Conservation (phyloP, 2,113 vertebrate species). For the Tonatia bakeri region DNA sequence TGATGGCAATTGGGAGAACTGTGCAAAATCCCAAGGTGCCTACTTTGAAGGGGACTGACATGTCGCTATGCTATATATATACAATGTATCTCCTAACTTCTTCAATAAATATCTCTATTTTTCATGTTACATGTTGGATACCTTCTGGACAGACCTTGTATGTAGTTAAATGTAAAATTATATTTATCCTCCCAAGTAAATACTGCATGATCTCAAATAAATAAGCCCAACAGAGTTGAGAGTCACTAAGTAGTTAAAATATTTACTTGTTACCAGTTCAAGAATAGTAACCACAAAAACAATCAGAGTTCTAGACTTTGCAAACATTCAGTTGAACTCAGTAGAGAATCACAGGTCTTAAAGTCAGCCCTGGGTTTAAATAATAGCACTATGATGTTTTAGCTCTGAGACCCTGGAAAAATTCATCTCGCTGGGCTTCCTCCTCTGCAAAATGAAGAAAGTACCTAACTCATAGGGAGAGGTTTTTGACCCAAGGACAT, state of each 20-base stretch:
- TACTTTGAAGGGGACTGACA: no score
- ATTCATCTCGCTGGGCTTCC: not conserved
- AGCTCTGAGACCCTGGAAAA: not conserved
- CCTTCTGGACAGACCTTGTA: not conserved
- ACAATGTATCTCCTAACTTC: no score
- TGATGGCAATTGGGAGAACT: no score
- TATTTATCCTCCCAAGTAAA: slow-evolving; percentile 37
- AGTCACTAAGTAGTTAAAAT: not conserved
- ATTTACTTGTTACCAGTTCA: not conserved
- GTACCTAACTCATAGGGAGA: not conserved
- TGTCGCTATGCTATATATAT: no score
- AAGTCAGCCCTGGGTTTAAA: not conserved
- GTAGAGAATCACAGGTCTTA: not conserved
- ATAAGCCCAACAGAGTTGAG: not conserved
- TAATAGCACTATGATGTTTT: not conserved
- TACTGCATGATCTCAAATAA: slow-evolving; percentile 13
- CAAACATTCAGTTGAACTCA: not conserved
- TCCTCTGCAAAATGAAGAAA: not conserved
- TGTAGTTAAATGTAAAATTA: slow-evolving; percentile 35
- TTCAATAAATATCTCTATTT: no score
- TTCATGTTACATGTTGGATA: no score
- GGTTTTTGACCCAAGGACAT: not conserved
- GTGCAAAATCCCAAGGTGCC: no score
- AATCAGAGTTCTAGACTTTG: not conserved
- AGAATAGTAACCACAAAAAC: slow-evolving; percentile 3